Conservation (phyloP, 2,797 vertebrate species). For the Forpus xanthops region DNA sequence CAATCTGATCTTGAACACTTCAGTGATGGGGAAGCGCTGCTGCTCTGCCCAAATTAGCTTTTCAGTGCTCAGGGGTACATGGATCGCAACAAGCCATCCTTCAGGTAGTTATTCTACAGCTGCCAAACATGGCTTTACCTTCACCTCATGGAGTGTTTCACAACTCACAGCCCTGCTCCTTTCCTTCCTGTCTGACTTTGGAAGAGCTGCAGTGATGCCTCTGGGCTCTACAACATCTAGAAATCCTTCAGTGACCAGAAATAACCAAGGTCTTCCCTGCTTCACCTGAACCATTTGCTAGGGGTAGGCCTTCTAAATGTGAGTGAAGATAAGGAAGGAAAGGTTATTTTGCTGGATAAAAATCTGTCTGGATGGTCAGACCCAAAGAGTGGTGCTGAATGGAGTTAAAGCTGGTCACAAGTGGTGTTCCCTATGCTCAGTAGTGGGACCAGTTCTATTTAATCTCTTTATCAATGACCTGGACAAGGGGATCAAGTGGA, state of each 20-base stretch:
- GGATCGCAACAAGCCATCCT: not conserved
- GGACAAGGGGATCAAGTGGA: accelerated
- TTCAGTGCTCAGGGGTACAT: not conserved
- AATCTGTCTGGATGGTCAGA: not conserved
- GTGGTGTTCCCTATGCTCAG: not conserved
- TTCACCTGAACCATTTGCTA: not conserved
- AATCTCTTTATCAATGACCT: not conserved
- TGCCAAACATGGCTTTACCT: not conserved
- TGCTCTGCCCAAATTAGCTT: not conserved
- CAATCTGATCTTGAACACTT: not conserved
- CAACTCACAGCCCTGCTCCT: not conserved
- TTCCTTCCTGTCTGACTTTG: not conserved
- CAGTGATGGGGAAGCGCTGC: not conserved
- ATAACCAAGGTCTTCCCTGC: not conserved
- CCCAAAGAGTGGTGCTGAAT: not conserved
- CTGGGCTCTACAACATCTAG: not conserved
- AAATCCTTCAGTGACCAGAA: not conserved
- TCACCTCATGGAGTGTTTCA: not conserved
- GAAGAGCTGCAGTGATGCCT: not conserved
- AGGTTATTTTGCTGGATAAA: not conserved
- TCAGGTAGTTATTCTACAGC: not conserved
- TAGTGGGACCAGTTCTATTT: not conserved
- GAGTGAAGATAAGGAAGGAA: not conserved
- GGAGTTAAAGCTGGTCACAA: not conserved
- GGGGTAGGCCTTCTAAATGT: not conserved